Base-by-base conservation (phyloP, 2,888 invertebrate species). In the Oeneis ivallda region DNA sequence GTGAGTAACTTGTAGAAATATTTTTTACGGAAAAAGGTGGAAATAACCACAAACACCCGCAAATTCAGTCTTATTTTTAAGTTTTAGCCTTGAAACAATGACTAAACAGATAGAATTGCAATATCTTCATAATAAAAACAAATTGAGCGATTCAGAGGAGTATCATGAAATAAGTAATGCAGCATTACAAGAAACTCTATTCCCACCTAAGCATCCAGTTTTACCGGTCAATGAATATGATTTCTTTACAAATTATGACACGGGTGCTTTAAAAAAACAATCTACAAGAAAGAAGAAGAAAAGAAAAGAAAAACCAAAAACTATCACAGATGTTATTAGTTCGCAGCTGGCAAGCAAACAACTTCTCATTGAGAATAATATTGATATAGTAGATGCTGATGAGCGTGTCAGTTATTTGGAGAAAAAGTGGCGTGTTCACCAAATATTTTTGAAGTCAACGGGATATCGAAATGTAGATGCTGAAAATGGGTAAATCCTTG, bases 151-250 rank as follows among this genome's bases (percentile, higher is more conserved):
- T 62, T 85, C 86, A 53, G 84, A 90, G 76, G 85, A 87, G 68
- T 89, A 90, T 73, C 82, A 89, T 47, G 89, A 90, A 78, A 87
- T 88, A 66, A 79, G 78, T 62, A 76, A 80, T 67, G 79, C 79
- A 7, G 74, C 74, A 59, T 66, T 74, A 32, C 65, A 71, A 49
- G 77, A 81, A 66, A 75, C 72, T 17, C 69, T 73, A 37, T 77
- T 77, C 43, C 70, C 74, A 41, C 66, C 75, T 2, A 75, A 78
- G 66, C 69, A 10, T 45, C 67, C 74, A 1, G 47, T 66, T 15
- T 80, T 76, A 72, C 64, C 75, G 9, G 64, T 81, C 8, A 81
- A 78, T 54, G 81, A 82, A 65, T 79, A 80, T 64, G 85, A 88
- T 71, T 91, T 91, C 70, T 91, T 91, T 66, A 83, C 83, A 19